A percentile compares a stretch with the other conserved stretches of the same genome.
Evolutionary conservation across 35 echinoderm and acorn worm genomes (phyloP).

Genomic region (Ophioderma brevispina): DNA sequence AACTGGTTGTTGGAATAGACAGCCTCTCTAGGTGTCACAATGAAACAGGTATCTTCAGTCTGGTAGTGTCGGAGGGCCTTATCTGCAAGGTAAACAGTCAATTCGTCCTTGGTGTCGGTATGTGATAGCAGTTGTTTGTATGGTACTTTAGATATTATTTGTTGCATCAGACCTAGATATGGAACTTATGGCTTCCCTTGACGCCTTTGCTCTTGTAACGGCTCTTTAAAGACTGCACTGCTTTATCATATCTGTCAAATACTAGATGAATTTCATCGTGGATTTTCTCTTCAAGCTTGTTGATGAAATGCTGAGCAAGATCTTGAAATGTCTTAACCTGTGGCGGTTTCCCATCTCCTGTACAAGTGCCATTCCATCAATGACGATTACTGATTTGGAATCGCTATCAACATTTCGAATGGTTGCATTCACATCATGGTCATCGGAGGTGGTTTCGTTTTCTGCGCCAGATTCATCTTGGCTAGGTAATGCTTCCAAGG

Average conservation of each 20-base stretch:
- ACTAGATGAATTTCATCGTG: slow-evolving; percentile 22
- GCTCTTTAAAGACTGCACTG: not conserved
- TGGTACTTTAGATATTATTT: not conserved
- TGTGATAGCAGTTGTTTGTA: not conserved
- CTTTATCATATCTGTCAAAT: slow-evolving; percentile 49
- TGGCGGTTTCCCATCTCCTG: slow-evolving; percentile 1
- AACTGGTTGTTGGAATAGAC: slow-evolving; percentile 5
- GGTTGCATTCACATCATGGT: not conserved
- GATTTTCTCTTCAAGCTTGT: not conserved
- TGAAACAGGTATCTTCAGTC: not conserved
- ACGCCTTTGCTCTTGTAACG: too few relatives aligned
- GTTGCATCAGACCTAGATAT: slow-evolving; percentile 17
- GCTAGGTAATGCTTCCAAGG: not conserved
- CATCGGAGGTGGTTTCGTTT: not conserved
- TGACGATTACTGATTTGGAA: not conserved
- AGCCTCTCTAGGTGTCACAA: not conserved
- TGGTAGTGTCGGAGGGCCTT: not conserved
- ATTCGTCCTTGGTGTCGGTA: slow-evolving; percentile 18
- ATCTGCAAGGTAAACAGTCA: slow-evolving; percentile 16
- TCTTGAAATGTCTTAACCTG: slow-evolving; percentile 5
- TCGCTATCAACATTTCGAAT: too few relatives aligned
- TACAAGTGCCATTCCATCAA: slow-evolving; percentile 38
- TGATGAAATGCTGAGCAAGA: not conserved
- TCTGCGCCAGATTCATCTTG: not conserved
- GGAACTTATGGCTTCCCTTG: not conserved